Base-by-base conservation (phyloP, 2,797 vertebrate genomes). In the Tinamus major region DNA sequence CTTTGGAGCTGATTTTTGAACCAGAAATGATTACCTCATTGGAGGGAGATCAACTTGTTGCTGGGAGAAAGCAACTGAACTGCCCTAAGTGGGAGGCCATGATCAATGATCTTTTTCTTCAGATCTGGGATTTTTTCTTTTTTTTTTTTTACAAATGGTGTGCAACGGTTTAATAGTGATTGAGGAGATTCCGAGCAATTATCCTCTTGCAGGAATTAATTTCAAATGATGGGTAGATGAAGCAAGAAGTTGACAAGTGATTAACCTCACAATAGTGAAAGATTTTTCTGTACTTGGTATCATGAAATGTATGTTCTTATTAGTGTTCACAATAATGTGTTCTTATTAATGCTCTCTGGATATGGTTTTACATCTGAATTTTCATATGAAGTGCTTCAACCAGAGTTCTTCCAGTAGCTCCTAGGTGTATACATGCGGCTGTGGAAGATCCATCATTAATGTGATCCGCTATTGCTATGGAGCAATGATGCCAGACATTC, bases 141-240 rank as follows among this genome's bases (percentile, higher is more conserved):
- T 90, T 87, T 95, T 87, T 8, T 56, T 70, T 39, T 39, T 21
- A 71, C 20, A 70, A 94, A 79, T 91, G 56, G 65, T 95, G 62
- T 84, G 51, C 82, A 37, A 35, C 53, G 48, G 76, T 63, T 85
- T 76, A 65, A 35, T 87, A 59, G 46, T 86, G 84, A 92, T 84
- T 92, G 91, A 93, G 93, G 89, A 91, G 70, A 91, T 94, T 61
- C 58, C 79, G 83, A 91, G 85, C 61, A 92, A 95, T 95, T 95
- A 91, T 84, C 31, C 53, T 91, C 77, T 92, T 94, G 91, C 68
- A 90, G 56, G 39, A 94, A 89, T 74, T 56, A 87, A 79, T 88
- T 86, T 67, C 61, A 90, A 90, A 93, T 70, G 71, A 91, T 35
- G 56, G 64, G 68, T 87, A 93, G 62, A 48, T 88, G 84, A 89